Conservation (phyloP, 2,113 vertebrate genomes). For the Gymnorhina tibicen region DNA sequence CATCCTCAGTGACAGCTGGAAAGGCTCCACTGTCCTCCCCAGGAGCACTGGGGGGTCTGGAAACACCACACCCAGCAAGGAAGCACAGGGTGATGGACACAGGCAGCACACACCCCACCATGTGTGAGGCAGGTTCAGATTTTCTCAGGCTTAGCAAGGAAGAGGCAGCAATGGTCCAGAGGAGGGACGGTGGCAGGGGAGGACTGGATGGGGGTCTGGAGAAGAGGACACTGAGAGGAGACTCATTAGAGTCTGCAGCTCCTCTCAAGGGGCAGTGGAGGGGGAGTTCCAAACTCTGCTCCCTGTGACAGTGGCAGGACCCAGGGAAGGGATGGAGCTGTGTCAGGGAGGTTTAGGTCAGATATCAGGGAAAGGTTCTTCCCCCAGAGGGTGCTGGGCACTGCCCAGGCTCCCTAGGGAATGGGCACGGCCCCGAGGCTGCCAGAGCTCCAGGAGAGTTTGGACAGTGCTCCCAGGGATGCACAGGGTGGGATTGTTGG, state of each 20-base stretch:
- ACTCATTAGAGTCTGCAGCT: neutral
- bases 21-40: neutral
- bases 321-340: neutral
- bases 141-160: neutral
- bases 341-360: rapidly evolving
- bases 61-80: neutral
- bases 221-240: neutral
- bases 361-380: neutral
- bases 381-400: neutral
- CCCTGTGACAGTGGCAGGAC: neutral
- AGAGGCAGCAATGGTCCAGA: neutral
- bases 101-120: neutral
- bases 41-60: neutral
- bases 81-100: neutral
- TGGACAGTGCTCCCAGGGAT: rapidly evolving
- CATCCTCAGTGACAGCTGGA: neutral
- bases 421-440: neutral
- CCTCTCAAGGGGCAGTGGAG: neutral
- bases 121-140: neutral
- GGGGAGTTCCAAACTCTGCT: neutral
- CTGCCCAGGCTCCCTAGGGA: neutral
- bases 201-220: neutral
- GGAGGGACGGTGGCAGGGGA: neutral
- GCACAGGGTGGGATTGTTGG: neutral
- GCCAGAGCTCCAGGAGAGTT: neutral